Base-by-base conservation (phyloP, 2,113 vertebrate genomes). In the Chamaea fasciata region DNA sequence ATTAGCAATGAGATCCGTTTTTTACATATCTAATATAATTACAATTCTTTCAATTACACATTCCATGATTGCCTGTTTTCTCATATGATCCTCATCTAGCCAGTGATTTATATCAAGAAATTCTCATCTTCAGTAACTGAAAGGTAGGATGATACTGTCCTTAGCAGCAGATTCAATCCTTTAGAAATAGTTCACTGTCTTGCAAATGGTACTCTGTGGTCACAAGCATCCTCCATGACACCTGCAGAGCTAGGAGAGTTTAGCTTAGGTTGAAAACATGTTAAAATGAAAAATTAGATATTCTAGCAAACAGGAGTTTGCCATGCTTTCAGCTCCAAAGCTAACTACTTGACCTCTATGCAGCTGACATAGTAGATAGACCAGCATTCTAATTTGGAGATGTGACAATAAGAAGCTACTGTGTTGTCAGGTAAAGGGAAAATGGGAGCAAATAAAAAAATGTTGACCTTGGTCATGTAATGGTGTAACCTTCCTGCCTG, bases 191-290 rank as follows among this genome's bases (percentile, higher is more conserved):
- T 31, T 67, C 1, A 19, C 14, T 49, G 3, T 55, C 26, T 59
- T 83, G 24, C 15, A 60, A 5, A 13, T 35, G 26, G 5, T 69
- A 19, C 11, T 78, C 4, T 13, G 30, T 26, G 9, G 11, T 35
- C 28, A 28, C 14, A 74, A 46, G 7, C 24, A 52, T 62, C 14
- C 9, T 69, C 14, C 0, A 0, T 65, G 16, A 15, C 20, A 42
- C 13, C 39, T 60, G 15, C 19, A 78, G 37, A 64, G 10, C 11
- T 37, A 70, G 9, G 5, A 70, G 6, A 62, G 19, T 81, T 89
- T 35, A 65, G 3, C 10, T 82, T 56, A 7, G 4, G 3, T 41
- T 67, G 46, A 86, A 83, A 83, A 79, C 5, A 39, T 10, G 2
- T 1, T 44, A 56, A 27, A 6, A 41, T 10, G 12, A 71, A 70